phyloP scores from a whole-genome alignment of 2,888 invertebrate species.

The Cabera pusaria region DNA sequence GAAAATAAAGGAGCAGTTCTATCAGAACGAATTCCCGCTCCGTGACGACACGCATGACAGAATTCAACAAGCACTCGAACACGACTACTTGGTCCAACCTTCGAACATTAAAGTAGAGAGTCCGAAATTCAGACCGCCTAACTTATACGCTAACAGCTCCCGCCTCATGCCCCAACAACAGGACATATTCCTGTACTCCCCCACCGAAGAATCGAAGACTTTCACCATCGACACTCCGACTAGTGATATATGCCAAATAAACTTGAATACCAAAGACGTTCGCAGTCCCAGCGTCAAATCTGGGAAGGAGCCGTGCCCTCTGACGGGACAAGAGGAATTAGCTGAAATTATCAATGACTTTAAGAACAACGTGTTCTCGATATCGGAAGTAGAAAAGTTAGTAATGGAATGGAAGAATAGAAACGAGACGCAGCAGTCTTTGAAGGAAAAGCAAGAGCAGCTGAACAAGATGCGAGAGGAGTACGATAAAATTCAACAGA shows the following conservation, averaged over 20 bases:
- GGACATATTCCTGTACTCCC: slow-evolving; percentile 74
- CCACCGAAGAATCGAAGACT: slow-evolving; percentile 76
- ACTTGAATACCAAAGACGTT: slow-evolving; percentile 67
- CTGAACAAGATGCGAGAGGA: slow-evolving; percentile 90
- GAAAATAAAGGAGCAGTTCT: slow-evolving; percentile 72
- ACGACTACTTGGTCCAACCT: slow-evolving; percentile 85
- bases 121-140: slow-evolving; percentile 76
- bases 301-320: slow-evolving; percentile 63
- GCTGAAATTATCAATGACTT: slow-evolving; percentile 94
- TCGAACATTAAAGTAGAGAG: slow-evolving; percentile 84
- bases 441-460: slow-evolving; percentile 93
- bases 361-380: slow-evolving; percentile 93
- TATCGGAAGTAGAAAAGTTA: slow-evolving; percentile 92
- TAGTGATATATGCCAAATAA: slow-evolving; percentile 78
- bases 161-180: slow-evolving; percentile 68
- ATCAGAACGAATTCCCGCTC: slow-evolving; percentile 73
- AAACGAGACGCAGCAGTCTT: slow-evolving; percentile 93
- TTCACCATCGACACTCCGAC: slow-evolving; percentile 76
- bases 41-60: slow-evolving; percentile 59
- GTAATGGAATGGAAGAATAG: slow-evolving; percentile 94
- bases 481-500: slow-evolving; percentile 92
- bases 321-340: slow-evolving; percentile 88
- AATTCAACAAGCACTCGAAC: slow-evolving; percentile 78
- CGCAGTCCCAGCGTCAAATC: slow-evolving; percentile 72
- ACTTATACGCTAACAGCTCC: slow-evolving; percentile 74